Evolutionary conservation across 2,113 vertebrate genomes (phyloP), one percentile per base, ranked within the genome.

Genomic region (Brienomyrus longianalis): DNA sequence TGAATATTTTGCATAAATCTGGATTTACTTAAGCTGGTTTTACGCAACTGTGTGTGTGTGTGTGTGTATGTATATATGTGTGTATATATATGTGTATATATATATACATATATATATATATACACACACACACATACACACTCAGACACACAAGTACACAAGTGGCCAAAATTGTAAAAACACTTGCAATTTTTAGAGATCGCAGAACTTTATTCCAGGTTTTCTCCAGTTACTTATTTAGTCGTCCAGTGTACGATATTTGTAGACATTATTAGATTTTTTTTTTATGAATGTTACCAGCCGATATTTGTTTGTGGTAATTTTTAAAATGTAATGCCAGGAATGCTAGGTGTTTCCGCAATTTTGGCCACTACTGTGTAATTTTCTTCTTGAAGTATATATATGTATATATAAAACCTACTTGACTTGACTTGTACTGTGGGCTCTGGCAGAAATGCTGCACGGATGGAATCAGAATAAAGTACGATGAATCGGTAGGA

Each of bases 51-150:
- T 56, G 17, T 56, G 19, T 21, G 19, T 23, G 6, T 59, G 5
- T 21, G 21, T 59, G 19, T 56, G 0, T 56, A 1, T 23, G 0
- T n/a, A 0, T n/a, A 0, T n/a, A 6, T n/a, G 0, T 56, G 54
- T 56, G 0, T 56, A 5, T 56, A 0, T 56, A 5, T 56, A 5
- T 56, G 5, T 56, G 1, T 56, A 21, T 39, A 39, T 50, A 10
- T 50, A 10, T 50, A 7, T 50, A 50, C 10, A 45, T 45, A 45
- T 45, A 5, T 45, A 45, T 50, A 10, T 10, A 10, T 50, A 7
- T 50, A 50, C 23, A 15, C 4, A 54, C 11, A 51, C 1, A 13
- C 10, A 51, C 50, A 51, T 10, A 51, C 50, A 51, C 50, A 13
- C 11, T 11, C 50, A 51, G 11, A 15, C 50, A 54, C 52, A 54